Percentiles rank a stretch among this genome's conserved stretches.
These are phyloP conservation scores for Opisthocomus hoazin DNA, from an alignment of 2,113 vertebrate genomes.

Conservation along the genomic window DNA sequence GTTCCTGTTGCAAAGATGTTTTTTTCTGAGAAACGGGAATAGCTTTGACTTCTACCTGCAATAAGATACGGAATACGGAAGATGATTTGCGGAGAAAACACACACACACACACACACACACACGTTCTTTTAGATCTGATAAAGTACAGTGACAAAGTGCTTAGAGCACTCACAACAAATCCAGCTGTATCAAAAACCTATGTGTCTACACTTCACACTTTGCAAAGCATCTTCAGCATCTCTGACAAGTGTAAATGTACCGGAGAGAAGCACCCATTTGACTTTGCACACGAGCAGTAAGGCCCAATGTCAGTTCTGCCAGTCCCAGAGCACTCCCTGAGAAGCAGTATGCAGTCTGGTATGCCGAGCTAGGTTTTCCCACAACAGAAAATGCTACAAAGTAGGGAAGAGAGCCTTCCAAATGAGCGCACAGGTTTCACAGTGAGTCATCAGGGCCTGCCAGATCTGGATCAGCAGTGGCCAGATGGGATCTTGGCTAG, in stretches of 20 bases:
- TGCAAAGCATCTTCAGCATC: background rate
- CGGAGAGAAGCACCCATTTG: background rate
- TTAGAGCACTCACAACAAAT: background rate
- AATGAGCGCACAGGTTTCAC: background rate
- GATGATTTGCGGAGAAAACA: background rate
- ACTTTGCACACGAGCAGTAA: background rate
- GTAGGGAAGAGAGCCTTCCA: background rate
- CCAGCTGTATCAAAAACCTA: background rate
- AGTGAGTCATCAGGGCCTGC: background rate
- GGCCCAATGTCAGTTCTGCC: background rate
- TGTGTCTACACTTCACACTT: background rate
- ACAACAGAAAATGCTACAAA: background rate
- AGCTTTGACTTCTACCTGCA: conserved; percentile 96
- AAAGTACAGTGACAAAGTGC: background rate
- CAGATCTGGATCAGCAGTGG: background rate
- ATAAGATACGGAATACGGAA: background rate
- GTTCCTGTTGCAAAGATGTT: conserved; percentile 88
- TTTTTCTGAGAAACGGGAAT: conserved; percentile 98
- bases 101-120: background rate
- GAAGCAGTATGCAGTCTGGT: background rate
- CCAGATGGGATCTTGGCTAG: background rate
- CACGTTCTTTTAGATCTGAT: background rate
- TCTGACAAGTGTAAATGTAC: background rate
- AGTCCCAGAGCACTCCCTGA: background rate
- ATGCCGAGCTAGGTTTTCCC: background rate